These are phyloP conservation scores for Brachionus manjavacas DNA, from an alignment of 1,140 invertebrate genomes.

Conservation along the genomic window DNA sequence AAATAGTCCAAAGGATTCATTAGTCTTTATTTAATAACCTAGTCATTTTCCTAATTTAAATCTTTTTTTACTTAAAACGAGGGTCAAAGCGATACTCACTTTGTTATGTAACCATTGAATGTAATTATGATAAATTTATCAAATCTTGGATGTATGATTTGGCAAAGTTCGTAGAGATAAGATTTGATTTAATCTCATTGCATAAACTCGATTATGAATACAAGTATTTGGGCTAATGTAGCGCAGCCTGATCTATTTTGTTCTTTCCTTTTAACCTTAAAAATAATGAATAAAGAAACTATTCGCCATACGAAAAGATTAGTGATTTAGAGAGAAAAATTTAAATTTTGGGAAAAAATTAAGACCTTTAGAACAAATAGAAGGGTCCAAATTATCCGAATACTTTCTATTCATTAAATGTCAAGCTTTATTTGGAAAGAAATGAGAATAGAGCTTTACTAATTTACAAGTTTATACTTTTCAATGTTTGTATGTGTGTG, in stretches of 20 bases:
- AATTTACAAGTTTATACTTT: background rate
- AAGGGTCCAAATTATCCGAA: background rate
- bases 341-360: background rate
- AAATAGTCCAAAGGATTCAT: background rate
- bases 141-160: background rate
- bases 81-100: background rate
- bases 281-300: background rate
- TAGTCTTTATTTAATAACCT: background rate
- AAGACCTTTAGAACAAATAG: background rate
- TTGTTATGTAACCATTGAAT: background rate
- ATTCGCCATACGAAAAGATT: background rate
- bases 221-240: background rate
- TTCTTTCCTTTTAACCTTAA: background rate
- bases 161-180: background rate
- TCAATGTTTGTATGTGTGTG: slow-evolving; percentile 6
- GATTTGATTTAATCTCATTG: background rate
- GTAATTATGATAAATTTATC: background rate
- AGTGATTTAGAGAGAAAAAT: background rate
- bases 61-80: background rate
- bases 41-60: background rate
- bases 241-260: background rate
- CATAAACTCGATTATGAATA: background rate
- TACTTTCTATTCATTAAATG: background rate
- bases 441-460: background rate
- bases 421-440: background rate